Evolutionary conservation across 2,888 invertebrate genomes (phyloP), one percentile per base, ranked within the genome.

Genomic region (Leucania comma): DNA sequence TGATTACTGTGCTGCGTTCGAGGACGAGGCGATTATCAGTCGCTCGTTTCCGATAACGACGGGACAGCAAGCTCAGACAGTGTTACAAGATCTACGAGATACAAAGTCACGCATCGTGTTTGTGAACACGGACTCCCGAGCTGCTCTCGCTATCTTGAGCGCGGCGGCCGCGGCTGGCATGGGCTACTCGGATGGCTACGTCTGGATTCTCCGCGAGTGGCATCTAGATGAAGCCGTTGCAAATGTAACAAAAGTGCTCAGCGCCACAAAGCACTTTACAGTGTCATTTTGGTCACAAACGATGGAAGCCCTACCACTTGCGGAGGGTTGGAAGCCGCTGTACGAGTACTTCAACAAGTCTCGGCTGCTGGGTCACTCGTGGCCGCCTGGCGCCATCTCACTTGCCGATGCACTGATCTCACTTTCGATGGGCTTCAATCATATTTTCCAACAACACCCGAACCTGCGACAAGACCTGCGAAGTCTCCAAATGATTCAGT

Each of bases 91-190:
- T 3, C 74, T 91, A 17, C 56, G 58, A 22, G 51, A 53, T 3
- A 63, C 3, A 71, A 96, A 97, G 59, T 98, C 98, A 0, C 97
- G 97, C 79, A 97, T 99, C 14, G 97, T 99, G 56, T 97, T 98
- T 72, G 97, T 98, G 0, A 98, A 98, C 89, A 97, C 98, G 46
- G 97, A 97, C 70, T 95, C 96, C 72, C 94, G 96, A 46, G 96
- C 97, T 0, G 97, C 97, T 0, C 97, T 97, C 2, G 93, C 97
- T 46, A 97, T 98, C 2, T 97, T 99, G 96, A 98, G 98, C 88
- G 97, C 97, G 88, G 93, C 90, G 1, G 53, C 24, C 12, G 57
- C 46, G 5, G 60, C 61, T 12, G 57, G 65, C 12, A 82, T 98
- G 98, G 10, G 97, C 95, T 72, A 76, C 14, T 69, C 6, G 0